These are phyloP conservation scores for Antheraea pernyi DNA, from an alignment of 1,140 invertebrate genomes.

Conservation along the genomic window DNA sequence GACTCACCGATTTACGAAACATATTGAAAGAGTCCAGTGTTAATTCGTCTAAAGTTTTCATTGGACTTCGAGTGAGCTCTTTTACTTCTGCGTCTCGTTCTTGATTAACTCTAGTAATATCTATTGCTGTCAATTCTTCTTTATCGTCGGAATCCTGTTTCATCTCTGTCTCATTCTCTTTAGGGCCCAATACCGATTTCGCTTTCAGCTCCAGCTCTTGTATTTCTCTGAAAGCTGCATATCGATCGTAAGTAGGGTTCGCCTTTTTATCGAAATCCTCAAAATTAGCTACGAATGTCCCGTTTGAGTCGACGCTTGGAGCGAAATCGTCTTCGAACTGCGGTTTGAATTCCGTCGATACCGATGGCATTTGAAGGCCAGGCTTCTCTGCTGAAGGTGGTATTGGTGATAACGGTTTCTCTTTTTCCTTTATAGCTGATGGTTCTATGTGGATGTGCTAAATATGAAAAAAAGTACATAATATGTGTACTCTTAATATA, in stretches of 20 bases:
- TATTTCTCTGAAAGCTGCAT: conserved; percentile 92
- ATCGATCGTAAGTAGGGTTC: conserved; percentile 82
- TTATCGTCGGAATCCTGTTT: conserved; percentile 73
- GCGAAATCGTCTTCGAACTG: conserved; percentile 82
- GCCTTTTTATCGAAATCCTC: conserved; percentile 79
- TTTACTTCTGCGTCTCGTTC: conserved; percentile 40
- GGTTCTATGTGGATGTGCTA: conserved; percentile 68
- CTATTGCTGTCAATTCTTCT: conserved; percentile 58
- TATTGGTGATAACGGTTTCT: conserved; percentile 38
- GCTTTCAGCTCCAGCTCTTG: conserved; percentile 85
- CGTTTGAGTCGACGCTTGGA: conserved; percentile 40
- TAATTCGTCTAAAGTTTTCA: conserved; percentile 66
- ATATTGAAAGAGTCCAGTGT: conserved; percentile 74
- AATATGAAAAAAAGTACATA: conserved; percentile 15
- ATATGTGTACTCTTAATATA: not conserved
- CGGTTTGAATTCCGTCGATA: conserved; percentile 57
- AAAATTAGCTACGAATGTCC: conserved; percentile 82
- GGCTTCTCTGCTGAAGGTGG: conserved; percentile 21
- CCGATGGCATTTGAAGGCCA: conserved; percentile 16
- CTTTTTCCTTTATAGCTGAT: conserved; percentile 42
- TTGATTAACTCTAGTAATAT: conserved; percentile 50
- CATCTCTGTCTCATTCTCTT: conserved; percentile 49
- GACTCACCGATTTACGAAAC: conserved; percentile 67
- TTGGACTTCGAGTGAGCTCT: conserved; percentile 53
- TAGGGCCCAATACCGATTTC: conserved; percentile 71